Conservation (phyloP, 2,888 invertebrate genomes). For the Helleia helle region DNA sequence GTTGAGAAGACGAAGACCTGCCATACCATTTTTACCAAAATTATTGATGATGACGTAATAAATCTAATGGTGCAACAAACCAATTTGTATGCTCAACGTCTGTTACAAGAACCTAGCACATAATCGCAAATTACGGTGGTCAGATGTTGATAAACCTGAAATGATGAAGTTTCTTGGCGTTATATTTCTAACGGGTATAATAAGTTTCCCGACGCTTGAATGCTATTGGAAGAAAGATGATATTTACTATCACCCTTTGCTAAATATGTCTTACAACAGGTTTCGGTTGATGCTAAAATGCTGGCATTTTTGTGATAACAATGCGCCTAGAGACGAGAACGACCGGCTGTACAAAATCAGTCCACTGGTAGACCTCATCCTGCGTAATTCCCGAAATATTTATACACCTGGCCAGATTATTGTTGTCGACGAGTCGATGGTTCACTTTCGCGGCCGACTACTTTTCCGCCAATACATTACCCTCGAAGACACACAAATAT, state of each 20-base stretch:
- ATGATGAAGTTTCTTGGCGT: conserved; percentile 9
- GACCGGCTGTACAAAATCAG: conserved; percentile 10
- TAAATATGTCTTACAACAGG: conserved; percentile 5
- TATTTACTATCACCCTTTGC: conserved; percentile 1
- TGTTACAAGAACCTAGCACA: neutral
- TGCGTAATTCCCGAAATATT: neutral
- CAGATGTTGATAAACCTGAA: too few relatives aligned
- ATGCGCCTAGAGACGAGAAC: conserved; percentile 6
- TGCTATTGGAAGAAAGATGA: too few relatives aligned
- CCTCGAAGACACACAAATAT: conserved; percentile 16
- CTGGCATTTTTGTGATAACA: conserved; percentile 9
- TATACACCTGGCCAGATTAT: too few relatives aligned
- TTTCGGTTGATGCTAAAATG: conserved; percentile 7
- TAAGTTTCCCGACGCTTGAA: conserved; percentile 9
- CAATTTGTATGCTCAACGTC: neutral
- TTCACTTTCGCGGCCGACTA: conserved; percentile 31
- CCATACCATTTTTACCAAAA: too few relatives aligned
- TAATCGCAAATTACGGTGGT: conserved; percentile 9
- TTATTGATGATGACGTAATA: neutral
- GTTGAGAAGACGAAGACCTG: too few relatives aligned
- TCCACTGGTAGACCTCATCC: conserved; percentile 1
- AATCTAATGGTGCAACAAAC: neutral
- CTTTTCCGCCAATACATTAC: conserved; percentile 24
- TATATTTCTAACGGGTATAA: neutral
- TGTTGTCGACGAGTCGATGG: conserved; percentile 33